phyloP scores from a whole-genome alignment of 1,140 invertebrate species.

The Tenebrio molitor region DNA sequence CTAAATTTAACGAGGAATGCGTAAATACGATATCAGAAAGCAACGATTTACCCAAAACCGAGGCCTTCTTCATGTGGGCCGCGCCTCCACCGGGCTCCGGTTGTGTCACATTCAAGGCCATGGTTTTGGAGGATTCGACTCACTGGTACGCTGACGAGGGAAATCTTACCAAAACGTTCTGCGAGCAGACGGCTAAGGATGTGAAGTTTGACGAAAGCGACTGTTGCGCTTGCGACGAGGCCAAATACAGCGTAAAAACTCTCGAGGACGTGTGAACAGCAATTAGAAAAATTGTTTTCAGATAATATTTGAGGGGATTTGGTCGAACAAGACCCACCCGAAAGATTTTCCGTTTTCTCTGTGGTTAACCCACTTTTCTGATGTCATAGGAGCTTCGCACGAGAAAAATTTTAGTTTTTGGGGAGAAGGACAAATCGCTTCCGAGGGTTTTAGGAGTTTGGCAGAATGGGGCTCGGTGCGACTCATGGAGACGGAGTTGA shows the following conservation, averaged over 20 bases:
- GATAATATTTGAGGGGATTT: slow-evolving; percentile 95
- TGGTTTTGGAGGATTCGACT: slow-evolving; percentile 86
- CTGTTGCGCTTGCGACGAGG: slow-evolving; percentile 94
- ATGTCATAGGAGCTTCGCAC: slow-evolving; percentile 97
- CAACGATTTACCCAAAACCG: slow-evolving; percentile 83
- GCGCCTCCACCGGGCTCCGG: slow-evolving; percentile 87
- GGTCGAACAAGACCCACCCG: slow-evolving; percentile 96
- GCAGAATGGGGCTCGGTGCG: slow-evolving; percentile 95
- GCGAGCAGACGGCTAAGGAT: slow-evolving; percentile 78
- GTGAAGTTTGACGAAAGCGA: slow-evolving; percentile 69
- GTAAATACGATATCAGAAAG: slow-evolving; percentile 87
- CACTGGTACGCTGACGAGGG: slow-evolving; percentile 94
- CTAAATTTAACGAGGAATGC: slow-evolving; percentile 88
- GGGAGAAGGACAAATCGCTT: slow-evolving; percentile 91
- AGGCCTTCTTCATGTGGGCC: slow-evolving; percentile 92
- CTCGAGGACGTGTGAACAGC: no score
- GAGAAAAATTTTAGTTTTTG: slow-evolving; percentile 92
- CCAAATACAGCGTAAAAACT: slow-evolving; percentile 91
- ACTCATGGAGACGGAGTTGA: slow-evolving; percentile 92
- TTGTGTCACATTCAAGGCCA: slow-evolving; percentile 88
- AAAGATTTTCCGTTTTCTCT: slow-evolving; percentile 93
- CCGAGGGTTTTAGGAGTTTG: slow-evolving; percentile 90
- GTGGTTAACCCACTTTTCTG: slow-evolving; percentile 97
- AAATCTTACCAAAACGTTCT: slow-evolving; percentile 83
- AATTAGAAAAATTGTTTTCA: no score